These are phyloP conservation scores for Ectropis grisescens DNA, from an alignment of 1,140 invertebrate species.

Conservation along the genomic window DNA sequence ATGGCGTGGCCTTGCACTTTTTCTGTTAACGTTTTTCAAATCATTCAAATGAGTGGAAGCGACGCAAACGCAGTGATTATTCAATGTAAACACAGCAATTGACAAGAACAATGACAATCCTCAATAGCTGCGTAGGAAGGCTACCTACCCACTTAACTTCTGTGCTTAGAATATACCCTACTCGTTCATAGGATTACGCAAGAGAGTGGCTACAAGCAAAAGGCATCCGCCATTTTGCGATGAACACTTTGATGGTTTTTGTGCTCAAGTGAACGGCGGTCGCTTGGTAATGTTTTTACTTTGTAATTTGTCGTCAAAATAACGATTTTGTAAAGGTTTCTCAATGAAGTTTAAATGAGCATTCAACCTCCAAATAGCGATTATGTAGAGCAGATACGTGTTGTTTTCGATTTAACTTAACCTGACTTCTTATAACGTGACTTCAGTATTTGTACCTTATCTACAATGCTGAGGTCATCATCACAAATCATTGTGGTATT, in stretches of 20 bases:
- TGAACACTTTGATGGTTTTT: slow-evolving; percentile 35
- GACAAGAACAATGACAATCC: slow-evolving; percentile 37
- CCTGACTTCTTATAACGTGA: no score
- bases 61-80: slow-evolving; percentile 26
- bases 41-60: slow-evolving; percentile 21
- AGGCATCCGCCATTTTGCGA: slow-evolving; percentile 45
- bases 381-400: no score
- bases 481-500: no score
- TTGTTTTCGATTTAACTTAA: no score
- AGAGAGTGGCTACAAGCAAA: slow-evolving; percentile 22
- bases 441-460: no score
- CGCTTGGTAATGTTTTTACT: slow-evolving; percentile 16
- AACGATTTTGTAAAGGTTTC: slow-evolving; percentile 12
- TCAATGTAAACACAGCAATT: slow-evolving; percentile 40
- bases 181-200: slow-evolving; percentile 27
- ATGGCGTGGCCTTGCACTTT: slow-evolving; percentile 34
- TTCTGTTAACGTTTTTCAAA: slow-evolving; percentile 32
- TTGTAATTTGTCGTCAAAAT: slow-evolving; percentile 16
- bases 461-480: no score
- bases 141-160: slow-evolving; percentile 7
- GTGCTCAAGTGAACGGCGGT: slow-evolving; percentile 34
- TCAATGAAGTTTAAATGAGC: slow-evolving; percentile 6
- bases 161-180: slow-evolving; percentile 6
- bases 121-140: slow-evolving; percentile 20
- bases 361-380: neutral